These are phyloP conservation scores for Trachelus tabidus DNA, from an alignment of 2,888 invertebrate species.

Conservation along the genomic window DNA sequence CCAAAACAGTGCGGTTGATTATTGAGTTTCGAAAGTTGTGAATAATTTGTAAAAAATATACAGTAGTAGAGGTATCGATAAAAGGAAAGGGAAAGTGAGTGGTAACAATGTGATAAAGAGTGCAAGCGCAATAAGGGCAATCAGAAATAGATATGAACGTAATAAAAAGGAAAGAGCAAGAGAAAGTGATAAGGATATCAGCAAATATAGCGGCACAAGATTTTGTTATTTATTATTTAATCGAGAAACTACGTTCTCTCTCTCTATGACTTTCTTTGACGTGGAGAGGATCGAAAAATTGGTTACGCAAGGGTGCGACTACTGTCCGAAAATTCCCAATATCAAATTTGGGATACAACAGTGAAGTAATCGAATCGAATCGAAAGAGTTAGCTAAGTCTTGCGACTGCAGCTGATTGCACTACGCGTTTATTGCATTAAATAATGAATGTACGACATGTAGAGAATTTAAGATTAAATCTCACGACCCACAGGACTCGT, in stretches of 20 bases:
- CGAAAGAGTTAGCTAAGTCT: slow-evolving; percentile 39
- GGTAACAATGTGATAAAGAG: background rate
- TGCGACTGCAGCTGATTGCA: slow-evolving; percentile 52
- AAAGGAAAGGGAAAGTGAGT: background rate
- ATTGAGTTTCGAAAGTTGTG: background rate
- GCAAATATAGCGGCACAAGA: background rate
- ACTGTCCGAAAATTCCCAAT: slow-evolving; percentile 5
- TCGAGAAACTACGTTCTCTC: background rate
- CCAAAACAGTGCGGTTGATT: background rate
- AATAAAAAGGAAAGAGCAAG: background rate
- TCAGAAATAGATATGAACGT: background rate
- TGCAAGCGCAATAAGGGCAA: background rate
- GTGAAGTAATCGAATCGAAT: slow-evolving; percentile 24
- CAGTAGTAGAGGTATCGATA: background rate
- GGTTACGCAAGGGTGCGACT: background rate
- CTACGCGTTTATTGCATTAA: slow-evolving; percentile 50
- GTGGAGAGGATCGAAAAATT: background rate
- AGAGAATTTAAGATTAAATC: slow-evolving; percentile 36
- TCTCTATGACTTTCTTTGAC: background rate
- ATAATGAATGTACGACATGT: slow-evolving; percentile 42
- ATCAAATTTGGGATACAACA: background rate
- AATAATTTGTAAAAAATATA: background rate
- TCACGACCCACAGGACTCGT: slow-evolving; percentile 9
- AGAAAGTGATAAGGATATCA: background rate
- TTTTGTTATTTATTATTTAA: background rate